Percentiles rank a stretch among this genome's conserved stretches.
Conservation (phyloP, 2,797 vertebrate genomes). For the Schizothorax lantsangensis region DNA sequence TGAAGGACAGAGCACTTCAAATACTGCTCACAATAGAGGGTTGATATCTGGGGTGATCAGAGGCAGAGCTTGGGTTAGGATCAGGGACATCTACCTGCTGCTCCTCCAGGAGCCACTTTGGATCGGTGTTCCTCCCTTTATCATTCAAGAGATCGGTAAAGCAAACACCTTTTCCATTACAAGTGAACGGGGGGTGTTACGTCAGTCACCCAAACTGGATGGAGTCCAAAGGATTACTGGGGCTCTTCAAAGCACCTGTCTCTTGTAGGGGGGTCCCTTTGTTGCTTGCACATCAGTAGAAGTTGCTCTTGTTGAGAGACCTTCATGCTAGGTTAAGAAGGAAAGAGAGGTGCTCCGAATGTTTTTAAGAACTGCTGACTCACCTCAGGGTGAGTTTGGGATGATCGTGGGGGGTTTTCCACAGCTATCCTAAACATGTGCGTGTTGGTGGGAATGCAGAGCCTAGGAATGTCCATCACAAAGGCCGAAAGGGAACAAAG, state of each 20-base stretch:
- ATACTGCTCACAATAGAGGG: conserved; percentile 66
- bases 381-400: not conserved
- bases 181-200: conserved; percentile 54
- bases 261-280: conserved; percentile 42
- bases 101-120: conserved; percentile 57
- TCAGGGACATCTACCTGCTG: conserved; percentile 66
- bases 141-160: conserved; percentile 59
- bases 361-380: not conserved
- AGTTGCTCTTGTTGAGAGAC: conserved; percentile 4
- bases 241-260: conserved; percentile 59
- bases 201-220: conserved; percentile 35
- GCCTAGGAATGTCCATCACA: conserved; percentile 69
- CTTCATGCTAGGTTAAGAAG: not conserved
- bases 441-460: conserved; percentile 37
- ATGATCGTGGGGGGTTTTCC: conserved; percentile 23
- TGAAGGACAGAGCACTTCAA: conserved; percentile 69
- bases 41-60: conserved; percentile 65
- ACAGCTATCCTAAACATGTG: conserved; percentile 65
- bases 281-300: conserved; percentile 37
- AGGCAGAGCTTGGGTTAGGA: conserved; percentile 59
- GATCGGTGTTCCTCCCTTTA: conserved; percentile 61
- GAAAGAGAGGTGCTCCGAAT: not conserved
- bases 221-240: conserved; percentile 41
- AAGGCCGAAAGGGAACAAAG: conserved; percentile 66
- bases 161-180: conserved; percentile 56